Conservation (phyloP, 2,113 vertebrate genomes). For the Chaenocephalus aceratus region DNA sequence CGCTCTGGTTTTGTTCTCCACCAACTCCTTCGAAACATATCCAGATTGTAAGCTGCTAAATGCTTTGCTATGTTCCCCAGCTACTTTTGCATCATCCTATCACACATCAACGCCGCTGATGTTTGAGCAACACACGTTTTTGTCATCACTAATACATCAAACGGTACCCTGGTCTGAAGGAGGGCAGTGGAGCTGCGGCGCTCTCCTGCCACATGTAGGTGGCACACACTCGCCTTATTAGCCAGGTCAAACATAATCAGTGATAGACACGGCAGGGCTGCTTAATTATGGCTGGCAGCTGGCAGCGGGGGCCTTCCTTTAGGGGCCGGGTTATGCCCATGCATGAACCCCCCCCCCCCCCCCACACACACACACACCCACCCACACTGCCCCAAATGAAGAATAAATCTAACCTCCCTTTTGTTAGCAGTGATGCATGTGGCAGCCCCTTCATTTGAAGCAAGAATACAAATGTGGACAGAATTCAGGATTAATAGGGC, state of each 20-base stretch:
- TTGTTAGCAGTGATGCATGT: slow-evolving; percentile 78
- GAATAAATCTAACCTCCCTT: slow-evolving; percentile 81
- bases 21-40: no score
- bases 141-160: slow-evolving; percentile 53
- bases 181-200: slow-evolving; percentile 54
- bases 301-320: slow-evolving; percentile 82
- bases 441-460: slow-evolving; percentile 79
- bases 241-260: slow-evolving; percentile 86
- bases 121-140: slow-evolving; percentile 59
- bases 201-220: slow-evolving; percentile 71
- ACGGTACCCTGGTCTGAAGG: slow-evolving; percentile 59
- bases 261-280: slow-evolving; percentile 81
- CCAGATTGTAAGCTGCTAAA: background rate
- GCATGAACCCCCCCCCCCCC: slow-evolving; percentile 61
- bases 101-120: slow-evolving; percentile 16
- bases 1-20: background rate
- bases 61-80: background rate
- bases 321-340: slow-evolving; percentile 82
- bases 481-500: slow-evolving; percentile 79
- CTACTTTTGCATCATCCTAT: background rate
- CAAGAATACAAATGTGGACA: slow-evolving; percentile 73
- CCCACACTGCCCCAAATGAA: slow-evolving; percentile 71
- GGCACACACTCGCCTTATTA: slow-evolving; percentile 82
- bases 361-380: slow-evolving; percentile 31
- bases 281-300: slow-evolving; percentile 86